Conservation (phyloP, 2,797 vertebrate species). For the Streptopelia turtur region DNA sequence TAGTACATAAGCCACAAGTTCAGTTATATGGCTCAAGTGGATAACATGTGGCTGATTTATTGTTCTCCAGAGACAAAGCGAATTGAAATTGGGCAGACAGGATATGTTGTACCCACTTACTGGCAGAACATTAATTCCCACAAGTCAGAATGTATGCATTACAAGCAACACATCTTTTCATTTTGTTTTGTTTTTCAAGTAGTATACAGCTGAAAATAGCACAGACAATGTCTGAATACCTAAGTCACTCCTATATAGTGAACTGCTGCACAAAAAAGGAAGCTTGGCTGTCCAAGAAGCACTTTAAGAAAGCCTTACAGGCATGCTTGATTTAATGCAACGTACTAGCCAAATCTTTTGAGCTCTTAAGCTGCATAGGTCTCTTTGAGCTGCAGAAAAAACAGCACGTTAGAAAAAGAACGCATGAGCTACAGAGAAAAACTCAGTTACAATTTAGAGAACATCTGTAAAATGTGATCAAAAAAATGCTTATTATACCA, state of each 20-base stretch:
- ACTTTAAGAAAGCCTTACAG: constrained; percentile 3
- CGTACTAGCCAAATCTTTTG: not conserved
- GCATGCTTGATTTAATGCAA: constrained; percentile 7
- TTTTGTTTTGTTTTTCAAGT: constrained; percentile 44
- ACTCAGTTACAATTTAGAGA: not conserved
- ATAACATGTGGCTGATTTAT: constrained; percentile 53
- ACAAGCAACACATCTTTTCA: constrained; percentile 22
- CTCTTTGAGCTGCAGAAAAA: not conserved
- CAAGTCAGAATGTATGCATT: constrained; percentile 49
- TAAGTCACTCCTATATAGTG: not conserved
- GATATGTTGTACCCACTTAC: constrained; percentile 11
- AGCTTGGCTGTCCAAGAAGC: constrained; percentile 29
- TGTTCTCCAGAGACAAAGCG: constrained; percentile 34
- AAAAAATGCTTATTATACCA: not conserved
- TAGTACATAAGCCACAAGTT: not conserved
- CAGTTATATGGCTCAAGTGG: constrained; percentile 40
- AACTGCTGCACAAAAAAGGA: constrained; percentile 24
- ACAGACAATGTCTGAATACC: not conserved
- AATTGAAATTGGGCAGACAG: constrained; percentile 65
- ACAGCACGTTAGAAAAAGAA: not conserved
- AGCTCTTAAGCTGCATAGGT: not conserved
- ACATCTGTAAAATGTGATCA: not conserved
- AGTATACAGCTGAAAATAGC: constrained; percentile 32
- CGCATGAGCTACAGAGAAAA: not conserved
- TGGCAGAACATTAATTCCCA: constrained; percentile 53